Conservation (phyloP, 1,140 invertebrate species). For the Tetramorium alpestre region DNA sequence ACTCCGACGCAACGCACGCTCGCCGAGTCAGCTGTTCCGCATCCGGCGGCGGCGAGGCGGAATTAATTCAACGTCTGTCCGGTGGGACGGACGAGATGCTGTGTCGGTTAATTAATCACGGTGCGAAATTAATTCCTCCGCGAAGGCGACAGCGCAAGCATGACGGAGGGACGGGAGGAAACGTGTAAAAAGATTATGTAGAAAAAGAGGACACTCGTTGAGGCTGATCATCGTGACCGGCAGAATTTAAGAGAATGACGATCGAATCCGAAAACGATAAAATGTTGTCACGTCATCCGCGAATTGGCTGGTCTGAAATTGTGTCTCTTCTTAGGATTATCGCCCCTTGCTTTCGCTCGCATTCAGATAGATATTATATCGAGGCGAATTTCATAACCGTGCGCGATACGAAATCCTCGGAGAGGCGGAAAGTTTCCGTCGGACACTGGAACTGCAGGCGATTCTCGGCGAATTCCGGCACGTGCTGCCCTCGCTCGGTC, state of each 20-base stretch:
- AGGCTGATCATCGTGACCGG: neutral
- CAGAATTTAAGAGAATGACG: neutral
- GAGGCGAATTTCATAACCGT: neutral
- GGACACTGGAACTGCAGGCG: neutral
- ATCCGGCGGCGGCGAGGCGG: neutral
- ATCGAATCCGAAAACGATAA: neutral
- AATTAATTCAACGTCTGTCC: neutral
- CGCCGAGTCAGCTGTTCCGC: slow-evolving; percentile 15
- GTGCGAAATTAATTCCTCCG: neutral
- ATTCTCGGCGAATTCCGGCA: neutral
- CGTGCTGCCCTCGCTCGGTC: neutral
- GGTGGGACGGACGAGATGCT: no score
- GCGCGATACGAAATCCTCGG: neutral
- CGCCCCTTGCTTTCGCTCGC: neutral
- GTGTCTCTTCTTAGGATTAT: neutral
- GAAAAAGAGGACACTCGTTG: neutral
- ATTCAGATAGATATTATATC: neutral
- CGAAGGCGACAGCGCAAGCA: neutral
- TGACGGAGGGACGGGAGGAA: no score
- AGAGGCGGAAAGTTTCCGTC: neutral
- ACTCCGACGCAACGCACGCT: neutral
- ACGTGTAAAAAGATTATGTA: no score
- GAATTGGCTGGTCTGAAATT: neutral
- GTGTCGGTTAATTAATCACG: neutral
- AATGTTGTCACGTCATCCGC: neutral